A percentile compares a stretch with the other conserved stretches of the same genome.
Evolutionary conservation across 2,797 vertebrate genomes (phyloP).

Genomic region (Salarias fasciatus): DNA sequence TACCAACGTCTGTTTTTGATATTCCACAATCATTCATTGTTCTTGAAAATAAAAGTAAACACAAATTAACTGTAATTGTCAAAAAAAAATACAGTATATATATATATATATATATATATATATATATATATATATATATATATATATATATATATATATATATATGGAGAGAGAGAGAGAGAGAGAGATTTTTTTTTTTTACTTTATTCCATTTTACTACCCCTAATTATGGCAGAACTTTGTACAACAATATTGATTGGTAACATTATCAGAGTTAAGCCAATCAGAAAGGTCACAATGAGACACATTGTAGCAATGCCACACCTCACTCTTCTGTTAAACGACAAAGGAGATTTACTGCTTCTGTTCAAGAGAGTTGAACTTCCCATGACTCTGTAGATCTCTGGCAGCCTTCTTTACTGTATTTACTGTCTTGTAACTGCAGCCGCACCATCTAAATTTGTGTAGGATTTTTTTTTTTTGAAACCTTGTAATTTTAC

Average conservation of each 20-base stretch:
- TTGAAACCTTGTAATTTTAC: neutral
- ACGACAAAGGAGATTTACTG: constrained; percentile 46
- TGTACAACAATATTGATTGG: constrained; percentile 1
- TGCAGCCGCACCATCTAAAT: constrained; percentile 29
- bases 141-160: no score
- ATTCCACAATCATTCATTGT: no score
- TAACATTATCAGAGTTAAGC: constrained; percentile 17
- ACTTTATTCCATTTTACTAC: no score
- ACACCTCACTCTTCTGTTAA: constrained; percentile 23
- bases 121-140: no score
- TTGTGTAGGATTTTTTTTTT: neutral
- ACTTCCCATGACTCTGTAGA: constrained; percentile 43
- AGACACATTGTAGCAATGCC: constrained; percentile 19
- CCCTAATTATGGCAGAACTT: neutral
- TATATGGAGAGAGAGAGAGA: no score
- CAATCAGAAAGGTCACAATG: constrained; percentile 26
- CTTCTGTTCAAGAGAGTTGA: constrained; percentile 38
- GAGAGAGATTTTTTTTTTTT: no score
- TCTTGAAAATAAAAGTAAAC: no score
- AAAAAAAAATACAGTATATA: no score
- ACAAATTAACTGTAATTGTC: neutral
- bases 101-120: no score
- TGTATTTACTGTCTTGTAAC: constrained; percentile 19
- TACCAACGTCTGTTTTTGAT: no score
- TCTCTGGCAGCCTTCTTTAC: constrained; percentile 37